Evolutionary conservation across 2,797 vertebrate species (phyloP), one percentile per base, ranked within the genome.

Genomic region (Sebastes variabilis): DNA sequence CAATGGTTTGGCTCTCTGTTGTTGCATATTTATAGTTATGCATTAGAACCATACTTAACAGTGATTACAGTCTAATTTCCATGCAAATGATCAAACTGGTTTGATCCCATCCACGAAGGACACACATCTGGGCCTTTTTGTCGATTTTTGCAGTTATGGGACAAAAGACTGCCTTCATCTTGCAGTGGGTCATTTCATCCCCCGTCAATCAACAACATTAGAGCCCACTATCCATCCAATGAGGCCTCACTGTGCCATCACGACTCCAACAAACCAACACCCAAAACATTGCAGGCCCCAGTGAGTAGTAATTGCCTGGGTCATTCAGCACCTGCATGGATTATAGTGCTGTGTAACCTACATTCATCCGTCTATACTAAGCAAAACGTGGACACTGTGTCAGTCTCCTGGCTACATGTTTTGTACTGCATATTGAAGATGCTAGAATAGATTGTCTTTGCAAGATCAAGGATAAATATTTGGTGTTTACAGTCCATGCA

Each of bases 91-190:
- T 29, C 24, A 66, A 74, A 56, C 1, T 29, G 20, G 58, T 65
- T 30, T 29, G 20, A 16, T 34, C 32, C 0, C 32, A 34, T 34
- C 32, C 32, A 36, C 11, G 34, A 36, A 36, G 36, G 70, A 11
- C 72, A 87, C 80, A 85, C 80, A 85, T 89, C 61, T 87, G 72
- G 73, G 55, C 54, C 62, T 27, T 86, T 80, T 68, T 52, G 65
- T 70, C 29, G 68, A 81, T 77, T 38, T 38, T 64, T 72, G 77
- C 62, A 88, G 76, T 79, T 90, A 12, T 38, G 85, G 87, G 85
- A 93, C 91, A 90, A 94, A 87, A 85, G 89, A 61, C 83, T 87
- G 67, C 54, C 34, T 86, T 54, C 71, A 82, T 88, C 87, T 36
- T 85, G 91, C 89, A 91, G 2, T 70, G 80, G 74, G 64, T 81